Conservation (phyloP, 2,113 vertebrate genomes). For the Dermatemys mawii region DNA sequence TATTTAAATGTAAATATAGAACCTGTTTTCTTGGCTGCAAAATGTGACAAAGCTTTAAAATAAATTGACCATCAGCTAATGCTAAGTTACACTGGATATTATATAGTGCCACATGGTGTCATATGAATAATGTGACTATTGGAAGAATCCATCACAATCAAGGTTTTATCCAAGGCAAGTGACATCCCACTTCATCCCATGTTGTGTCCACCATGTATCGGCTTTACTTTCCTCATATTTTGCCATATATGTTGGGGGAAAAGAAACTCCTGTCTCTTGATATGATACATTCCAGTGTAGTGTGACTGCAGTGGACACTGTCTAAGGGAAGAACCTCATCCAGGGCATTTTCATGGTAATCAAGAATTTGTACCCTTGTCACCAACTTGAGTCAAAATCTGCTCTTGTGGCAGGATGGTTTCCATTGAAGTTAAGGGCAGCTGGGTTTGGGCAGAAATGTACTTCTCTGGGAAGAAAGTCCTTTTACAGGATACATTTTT, state of each 20-base stretch:
- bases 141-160: background rate
- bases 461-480: background rate
- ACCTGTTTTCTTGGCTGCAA: fast-evolving
- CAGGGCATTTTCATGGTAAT: fast-evolving
- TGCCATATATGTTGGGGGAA: background rate
- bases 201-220: background rate
- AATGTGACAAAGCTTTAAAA: fast-evolving
- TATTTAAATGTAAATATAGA: fast-evolving
- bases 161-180: fast-evolving
- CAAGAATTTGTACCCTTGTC: fast-evolving
- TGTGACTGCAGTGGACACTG: background rate
- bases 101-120: fast-evolving
- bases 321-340: background rate
- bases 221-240: background rate
- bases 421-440: background rate
- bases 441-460: fast-evolving
- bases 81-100: background rate
- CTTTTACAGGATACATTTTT: background rate
- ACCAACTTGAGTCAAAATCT: fast-evolving
- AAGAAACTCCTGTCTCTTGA: fast-evolving
- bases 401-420: fast-evolving
- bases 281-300: background rate
- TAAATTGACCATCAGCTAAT: fast-evolving
- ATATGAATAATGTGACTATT: fast-evolving
- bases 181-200: background rate